Percentiles rank a stretch among this genome's conserved stretches.
Conservation (phyloP, 1,140 invertebrate genomes). For the Platyscapa corneri region DNA sequence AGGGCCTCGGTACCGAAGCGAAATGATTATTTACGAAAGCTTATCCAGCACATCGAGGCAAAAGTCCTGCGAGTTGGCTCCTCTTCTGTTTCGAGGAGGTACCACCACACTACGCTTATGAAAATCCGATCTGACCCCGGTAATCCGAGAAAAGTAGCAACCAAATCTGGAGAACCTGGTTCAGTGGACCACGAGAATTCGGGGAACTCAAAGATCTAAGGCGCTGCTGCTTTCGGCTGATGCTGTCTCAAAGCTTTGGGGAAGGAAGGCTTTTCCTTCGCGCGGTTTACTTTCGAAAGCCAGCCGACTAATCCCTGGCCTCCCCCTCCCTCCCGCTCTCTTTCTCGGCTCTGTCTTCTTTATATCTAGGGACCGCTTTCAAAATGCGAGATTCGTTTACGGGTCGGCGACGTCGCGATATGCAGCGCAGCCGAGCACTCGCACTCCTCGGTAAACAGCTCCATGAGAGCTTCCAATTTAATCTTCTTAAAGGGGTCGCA, state of each 20-base stretch:
- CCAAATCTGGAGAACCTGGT: slow-evolving; percentile 48
- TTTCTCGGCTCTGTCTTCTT: slow-evolving; percentile 52
- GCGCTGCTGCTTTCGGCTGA: slow-evolving; percentile 10
- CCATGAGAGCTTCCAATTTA: slow-evolving; percentile 52
- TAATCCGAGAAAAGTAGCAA: slow-evolving; percentile 50
- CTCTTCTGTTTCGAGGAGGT: background rate
- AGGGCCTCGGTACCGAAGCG: background rate
- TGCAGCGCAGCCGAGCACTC: background rate
- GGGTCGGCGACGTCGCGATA: slow-evolving; percentile 36
- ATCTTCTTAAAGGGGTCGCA: slow-evolving; percentile 62
- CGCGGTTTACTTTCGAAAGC: slow-evolving; percentile 44
- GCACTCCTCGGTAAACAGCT: slow-evolving; percentile 4
- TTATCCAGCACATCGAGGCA: slow-evolving; percentile 2
- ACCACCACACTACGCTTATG: slow-evolving; percentile 56
- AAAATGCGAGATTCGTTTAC: slow-evolving; percentile 59
- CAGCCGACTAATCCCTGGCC: slow-evolving; percentile 38
- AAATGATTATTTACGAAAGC: background rate
- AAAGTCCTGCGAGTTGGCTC: background rate
- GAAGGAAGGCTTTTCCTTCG: slow-evolving; percentile 18
- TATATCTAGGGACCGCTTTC: slow-evolving; percentile 50
- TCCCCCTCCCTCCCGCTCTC: slow-evolving; percentile 38
- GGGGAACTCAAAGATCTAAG: slow-evolving; percentile 51
- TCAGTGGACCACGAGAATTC: slow-evolving; percentile 55
- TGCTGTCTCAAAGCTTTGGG: slow-evolving; percentile 5
- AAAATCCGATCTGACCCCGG: slow-evolving; percentile 58